Evolutionary conservation across 1,140 invertebrate species (phyloP).

Genomic region (Geopemphigus sp.): DNA sequence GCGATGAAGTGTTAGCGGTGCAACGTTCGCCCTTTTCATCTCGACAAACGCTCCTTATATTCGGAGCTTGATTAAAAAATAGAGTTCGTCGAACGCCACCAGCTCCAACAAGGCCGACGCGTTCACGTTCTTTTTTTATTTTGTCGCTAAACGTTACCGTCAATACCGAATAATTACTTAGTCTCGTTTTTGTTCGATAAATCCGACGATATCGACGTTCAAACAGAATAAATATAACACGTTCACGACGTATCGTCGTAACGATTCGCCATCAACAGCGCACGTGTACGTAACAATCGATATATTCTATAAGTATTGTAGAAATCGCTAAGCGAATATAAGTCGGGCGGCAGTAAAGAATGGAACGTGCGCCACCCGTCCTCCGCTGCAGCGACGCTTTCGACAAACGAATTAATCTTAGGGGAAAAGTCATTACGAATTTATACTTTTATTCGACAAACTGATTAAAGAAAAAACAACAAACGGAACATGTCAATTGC

Average conservation of each 20-base stretch:
- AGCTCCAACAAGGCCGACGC: too few relatives aligned
- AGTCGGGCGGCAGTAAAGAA: neutral
- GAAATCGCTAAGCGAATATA: neutral
- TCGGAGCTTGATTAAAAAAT: neutral
- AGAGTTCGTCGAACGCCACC: neutral
- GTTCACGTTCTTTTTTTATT: too few relatives aligned
- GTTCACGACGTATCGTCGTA: too few relatives aligned
- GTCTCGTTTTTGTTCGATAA: too few relatives aligned
- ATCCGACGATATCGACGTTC: too few relatives aligned
- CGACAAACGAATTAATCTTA: slow-evolving; percentile 32
- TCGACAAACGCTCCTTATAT: slow-evolving; percentile 3
- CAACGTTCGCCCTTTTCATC: neutral
- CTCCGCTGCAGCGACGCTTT: neutral
- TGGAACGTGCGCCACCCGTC: neutral
- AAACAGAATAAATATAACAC: too few relatives aligned
- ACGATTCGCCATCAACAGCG: too few relatives aligned
- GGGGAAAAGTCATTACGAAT: slow-evolving; percentile 33
- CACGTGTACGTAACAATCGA: too few relatives aligned
- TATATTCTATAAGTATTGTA: too few relatives aligned
- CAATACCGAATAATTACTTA: too few relatives aligned
- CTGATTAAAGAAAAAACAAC: slow-evolving; percentile 42
- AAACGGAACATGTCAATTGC: slow-evolving; percentile 44
- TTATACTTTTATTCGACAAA: slow-evolving; percentile 33
- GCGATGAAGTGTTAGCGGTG: neutral
- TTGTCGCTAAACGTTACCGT: too few relatives aligned